phyloP scores from a whole-genome alignment of 1,140 invertebrate genomes.

The Bombus affinis region DNA sequence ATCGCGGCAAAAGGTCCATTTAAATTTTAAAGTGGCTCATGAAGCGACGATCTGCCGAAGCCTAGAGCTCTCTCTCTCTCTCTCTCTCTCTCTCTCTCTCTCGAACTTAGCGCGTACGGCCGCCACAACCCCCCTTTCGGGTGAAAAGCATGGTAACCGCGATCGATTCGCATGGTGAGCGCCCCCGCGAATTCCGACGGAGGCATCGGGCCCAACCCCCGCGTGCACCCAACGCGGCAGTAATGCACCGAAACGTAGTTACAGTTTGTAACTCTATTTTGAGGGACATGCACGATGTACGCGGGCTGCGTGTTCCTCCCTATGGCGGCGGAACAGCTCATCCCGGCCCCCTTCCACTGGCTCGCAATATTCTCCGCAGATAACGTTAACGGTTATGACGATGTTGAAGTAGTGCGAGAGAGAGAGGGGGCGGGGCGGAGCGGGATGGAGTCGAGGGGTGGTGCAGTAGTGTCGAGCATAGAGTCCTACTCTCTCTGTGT shows the following conservation, averaged over 20 bases:
- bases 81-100: background rate
- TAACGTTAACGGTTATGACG: slow-evolving; percentile 62
- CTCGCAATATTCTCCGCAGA: slow-evolving; percentile 72
- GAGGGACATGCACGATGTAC: slow-evolving; percentile 70
- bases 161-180: slow-evolving; percentile 71
- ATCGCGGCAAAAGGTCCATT: slow-evolving; percentile 44
- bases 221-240: slow-evolving; percentile 68
- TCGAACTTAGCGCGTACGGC: background rate
- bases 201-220: slow-evolving; percentile 38
- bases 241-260: slow-evolving; percentile 81
- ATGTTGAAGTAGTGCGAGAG: slow-evolving; percentile 44
- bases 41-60: slow-evolving; percentile 46
- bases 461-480: background rate
- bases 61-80: background rate
- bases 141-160: slow-evolving; percentile 69
- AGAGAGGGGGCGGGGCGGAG: background rate
- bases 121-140: slow-evolving; percentile 7
- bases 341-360: slow-evolving; percentile 45
- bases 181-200: slow-evolving; percentile 63
- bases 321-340: slow-evolving; percentile 14
- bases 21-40: slow-evolving; percentile 56
- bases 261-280: slow-evolving; percentile 81
- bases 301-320: slow-evolving; percentile 30
- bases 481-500: background rate
- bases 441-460: slow-evolving; percentile 1